A percentile compares a stretch with the other conserved stretches of the same genome.
Conservation (phyloP, 2,113 vertebrate species). For the Dromaius novaehollandiae region DNA sequence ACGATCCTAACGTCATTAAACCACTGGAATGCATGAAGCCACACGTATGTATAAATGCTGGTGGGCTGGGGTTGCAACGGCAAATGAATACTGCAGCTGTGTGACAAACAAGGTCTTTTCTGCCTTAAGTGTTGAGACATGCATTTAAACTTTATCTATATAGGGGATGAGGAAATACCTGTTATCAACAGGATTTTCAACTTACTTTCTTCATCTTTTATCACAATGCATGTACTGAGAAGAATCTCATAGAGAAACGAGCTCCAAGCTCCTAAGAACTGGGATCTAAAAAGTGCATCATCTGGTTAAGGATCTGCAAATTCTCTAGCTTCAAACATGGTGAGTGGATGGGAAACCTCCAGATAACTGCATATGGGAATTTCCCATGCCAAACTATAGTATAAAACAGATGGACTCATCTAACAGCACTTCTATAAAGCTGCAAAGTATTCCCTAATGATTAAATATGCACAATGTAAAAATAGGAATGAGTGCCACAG, state of each 20-base stretch:
- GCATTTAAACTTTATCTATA: rapidly evolving
- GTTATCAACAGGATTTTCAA: rapidly evolving
- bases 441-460: conserved; percentile 61
- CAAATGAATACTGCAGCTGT: rapidly evolving
- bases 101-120: rapidly evolving
- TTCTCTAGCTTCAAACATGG: background rate
- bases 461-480: conserved; percentile 56
- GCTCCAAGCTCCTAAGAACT: background rate
- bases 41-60: rapidly evolving
- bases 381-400: conserved; percentile 22
- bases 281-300: background rate
- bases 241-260: background rate
- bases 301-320: background rate
- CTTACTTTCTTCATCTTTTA: background rate
- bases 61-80: rapidly evolving
- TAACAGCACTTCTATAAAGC: conserved; percentile 40
- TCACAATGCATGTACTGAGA: background rate
- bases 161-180: background rate
- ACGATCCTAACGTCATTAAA: rapidly evolving
- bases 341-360: conserved; percentile 48
- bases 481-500: conserved; percentile 51
- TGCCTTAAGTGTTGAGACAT: background rate
- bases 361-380: conserved; percentile 39
- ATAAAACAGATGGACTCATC: conserved; percentile 64
- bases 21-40: background rate